Base-by-base conservation (phyloP, 2,888 invertebrate species). In the Sinhomidia bicolor region DNA sequence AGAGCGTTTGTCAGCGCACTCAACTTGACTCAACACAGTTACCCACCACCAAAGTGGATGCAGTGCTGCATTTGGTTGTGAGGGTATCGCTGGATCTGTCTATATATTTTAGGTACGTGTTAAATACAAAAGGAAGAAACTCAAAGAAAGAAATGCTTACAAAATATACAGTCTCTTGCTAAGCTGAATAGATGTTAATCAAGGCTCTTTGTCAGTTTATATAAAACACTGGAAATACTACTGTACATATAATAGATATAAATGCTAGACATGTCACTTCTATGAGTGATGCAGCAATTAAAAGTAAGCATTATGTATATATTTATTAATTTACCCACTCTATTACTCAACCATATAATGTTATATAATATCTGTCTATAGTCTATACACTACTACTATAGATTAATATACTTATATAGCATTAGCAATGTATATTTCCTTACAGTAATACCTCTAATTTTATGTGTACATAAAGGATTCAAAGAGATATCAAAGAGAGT, bases 401-500 rank as follows among this genome's bases (percentile, higher is more conserved):
- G n/a, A n/a, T n/a, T n/a, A n/a, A n/a, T n/a, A n/a, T n/a, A n/a
- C n/a, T n/a, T n/a, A n/a, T n/a, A n/a, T n/a, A n/a, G n/a, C n/a
- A n/a, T n/a, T n/a, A n/a, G 17, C 57, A 57, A 57, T 57, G 57
- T 57, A 6, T 23, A 36, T 36, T 36, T 36, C 20, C 57, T 57
- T 57, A 17, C 7, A 29, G 62, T 62, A 54, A 7, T 81, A 7
- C 60, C 29, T 23, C 57, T 29, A 60, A 84, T 84, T 80, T 76
- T 76, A 29, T 84, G 84, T 62, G 60, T 60, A 20, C 76, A 76
- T 84, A 62, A 76, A 76, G 60, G 60, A 84, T 76, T 57, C 80
- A 80, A 29, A 78, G 32, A 54, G 51, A 78, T 85, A 71, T 85
- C 76, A 71, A 51, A 82, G 36, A 62, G 85, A 85, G 86, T 86